Evolutionary conservation across 2,888 invertebrate genomes (phyloP).

Genomic region (Tyria jacobaeae): DNA sequence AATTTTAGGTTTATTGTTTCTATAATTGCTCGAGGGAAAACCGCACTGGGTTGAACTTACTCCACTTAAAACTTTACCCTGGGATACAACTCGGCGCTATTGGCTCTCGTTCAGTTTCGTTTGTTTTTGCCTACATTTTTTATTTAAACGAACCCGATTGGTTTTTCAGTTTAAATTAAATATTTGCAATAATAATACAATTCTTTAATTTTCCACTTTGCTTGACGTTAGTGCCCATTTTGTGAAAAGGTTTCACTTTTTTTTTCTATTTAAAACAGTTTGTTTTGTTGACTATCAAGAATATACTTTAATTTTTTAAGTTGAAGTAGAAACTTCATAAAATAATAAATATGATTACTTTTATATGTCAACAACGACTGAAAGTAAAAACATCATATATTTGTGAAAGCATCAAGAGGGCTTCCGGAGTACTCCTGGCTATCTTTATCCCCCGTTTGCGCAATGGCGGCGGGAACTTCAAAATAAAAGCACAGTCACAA

Average conservation of each 20-base stretch:
- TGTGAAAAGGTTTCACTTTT: neutral
- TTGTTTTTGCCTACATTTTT: conserved; percentile 42
- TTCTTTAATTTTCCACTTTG: conserved; percentile 11
- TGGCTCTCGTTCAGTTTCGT: conserved; percentile 51
- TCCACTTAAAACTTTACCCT: conserved; percentile 65
- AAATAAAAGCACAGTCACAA: too few relatives aligned
- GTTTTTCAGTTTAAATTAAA: conserved; percentile 41
- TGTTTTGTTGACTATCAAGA: too few relatives aligned
- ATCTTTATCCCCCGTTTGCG: too few relatives aligned
- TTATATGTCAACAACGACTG: too few relatives aligned
- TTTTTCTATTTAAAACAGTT: neutral
- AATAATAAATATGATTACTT: too few relatives aligned
- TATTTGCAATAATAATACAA: conserved; percentile 23
- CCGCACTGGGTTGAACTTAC: conserved; percentile 60
- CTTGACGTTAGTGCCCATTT: too few relatives aligned
- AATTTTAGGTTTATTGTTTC: conserved; percentile 85
- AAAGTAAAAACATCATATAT: too few relatives aligned
- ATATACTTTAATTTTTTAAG: neutral
- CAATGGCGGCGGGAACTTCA: too few relatives aligned
- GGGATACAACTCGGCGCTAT: conserved; percentile 54
- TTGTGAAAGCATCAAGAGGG: too few relatives aligned
- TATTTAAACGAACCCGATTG: conserved; percentile 46
- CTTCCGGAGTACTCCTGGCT: too few relatives aligned
- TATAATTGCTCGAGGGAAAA: conserved; percentile 81
- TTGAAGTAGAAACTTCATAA: too few relatives aligned